Conservation (phyloP, 2,797 vertebrate species). For the Sardinella longiceps region DNA sequence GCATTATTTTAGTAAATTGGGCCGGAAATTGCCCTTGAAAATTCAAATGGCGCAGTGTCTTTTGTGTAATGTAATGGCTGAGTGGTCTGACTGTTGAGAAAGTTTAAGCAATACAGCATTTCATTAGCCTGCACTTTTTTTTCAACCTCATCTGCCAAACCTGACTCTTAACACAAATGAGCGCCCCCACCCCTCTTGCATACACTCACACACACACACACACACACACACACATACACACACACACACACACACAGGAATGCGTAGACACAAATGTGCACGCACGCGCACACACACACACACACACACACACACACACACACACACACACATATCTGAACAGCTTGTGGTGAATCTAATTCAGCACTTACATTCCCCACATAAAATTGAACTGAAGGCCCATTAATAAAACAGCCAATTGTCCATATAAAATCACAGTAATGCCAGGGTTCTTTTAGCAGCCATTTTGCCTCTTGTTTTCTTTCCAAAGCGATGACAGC, state of each 20-base stretch:
- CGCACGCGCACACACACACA: not conserved
- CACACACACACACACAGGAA: not conserved
- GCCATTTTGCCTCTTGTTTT: not conserved
- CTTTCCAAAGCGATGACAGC: not conserved
- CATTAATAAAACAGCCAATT: slow-evolving; percentile 52
- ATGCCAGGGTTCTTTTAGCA: slow-evolving; percentile 37
- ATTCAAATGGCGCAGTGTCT: slow-evolving; percentile 44
- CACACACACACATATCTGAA: not conserved
- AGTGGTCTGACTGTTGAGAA: slow-evolving; percentile 12
- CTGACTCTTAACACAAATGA: not conserved
- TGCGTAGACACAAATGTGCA: no score
- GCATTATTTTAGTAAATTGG: slow-evolving; percentile 40
- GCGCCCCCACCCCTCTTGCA: not conserved
- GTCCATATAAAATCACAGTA: slow-evolving; percentile 43
- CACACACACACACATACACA: not conserved
- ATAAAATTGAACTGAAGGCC: slow-evolving; percentile 43
- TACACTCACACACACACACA: not conserved
- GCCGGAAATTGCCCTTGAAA: slow-evolving; percentile 54
- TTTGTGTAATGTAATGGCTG: slow-evolving; percentile 43
- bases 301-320: slow-evolving; percentile 1
- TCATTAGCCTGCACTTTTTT: slow-evolving; percentile 29
- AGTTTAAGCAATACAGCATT: slow-evolving; percentile 4
- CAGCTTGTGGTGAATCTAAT: slow-evolving; percentile 8
- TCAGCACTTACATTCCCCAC: not conserved
- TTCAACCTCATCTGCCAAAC: slow-evolving; percentile 8